Conservation (phyloP, 2,797 vertebrate genomes). For the Mus caroli region DNA sequence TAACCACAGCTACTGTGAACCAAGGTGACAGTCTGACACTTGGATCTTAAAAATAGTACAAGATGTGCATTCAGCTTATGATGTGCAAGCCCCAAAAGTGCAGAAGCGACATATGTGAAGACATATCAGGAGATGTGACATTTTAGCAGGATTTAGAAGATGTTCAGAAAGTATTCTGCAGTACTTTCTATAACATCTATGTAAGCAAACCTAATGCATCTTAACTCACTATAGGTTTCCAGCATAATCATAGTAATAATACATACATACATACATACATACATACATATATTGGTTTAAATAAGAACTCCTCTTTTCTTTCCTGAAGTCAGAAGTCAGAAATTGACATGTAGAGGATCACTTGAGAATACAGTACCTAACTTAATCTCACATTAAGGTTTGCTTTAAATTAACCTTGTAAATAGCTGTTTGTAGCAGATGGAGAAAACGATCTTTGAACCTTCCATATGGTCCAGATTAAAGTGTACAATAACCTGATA, state of each 20-base stretch:
- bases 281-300: background rate
- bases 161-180: background rate
- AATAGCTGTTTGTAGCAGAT: background rate
- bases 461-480: background rate
- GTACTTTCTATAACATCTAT: background rate
- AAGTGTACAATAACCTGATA: background rate
- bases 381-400: background rate
- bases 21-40: background rate
- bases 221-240: background rate
- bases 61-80: background rate
- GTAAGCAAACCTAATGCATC: background rate
- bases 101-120: background rate
- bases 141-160: slow-evolving; percentile 51
- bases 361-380: background rate
- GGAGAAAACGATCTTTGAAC: background rate
- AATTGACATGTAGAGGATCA: background rate
- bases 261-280: background rate
- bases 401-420: background rate
- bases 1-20: background rate
- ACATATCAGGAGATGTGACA: background rate
- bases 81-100: background rate
- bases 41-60: background rate
- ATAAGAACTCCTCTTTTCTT: background rate
- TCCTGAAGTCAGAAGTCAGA: background rate
- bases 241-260: background rate